These are phyloP conservation scores for Tupaia chinensis DNA, from an alignment of 2,113 vertebrate genomes.

Conservation along the genomic window DNA sequence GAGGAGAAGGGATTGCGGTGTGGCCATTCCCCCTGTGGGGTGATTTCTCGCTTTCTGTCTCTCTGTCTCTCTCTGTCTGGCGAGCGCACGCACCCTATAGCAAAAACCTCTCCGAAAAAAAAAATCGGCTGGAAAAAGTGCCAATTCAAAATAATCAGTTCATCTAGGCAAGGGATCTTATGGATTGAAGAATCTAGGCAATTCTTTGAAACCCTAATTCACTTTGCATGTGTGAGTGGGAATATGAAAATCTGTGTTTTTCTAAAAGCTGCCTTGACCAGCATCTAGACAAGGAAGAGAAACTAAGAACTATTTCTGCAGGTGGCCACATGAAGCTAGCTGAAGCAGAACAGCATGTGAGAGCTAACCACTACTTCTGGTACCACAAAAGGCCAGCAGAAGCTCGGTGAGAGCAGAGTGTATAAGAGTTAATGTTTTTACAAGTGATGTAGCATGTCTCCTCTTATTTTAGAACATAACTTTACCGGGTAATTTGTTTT, in stretches of 20 bases:
- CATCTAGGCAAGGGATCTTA: background rate
- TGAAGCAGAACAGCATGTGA: constrained; percentile 78
- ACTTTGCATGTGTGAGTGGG: background rate
- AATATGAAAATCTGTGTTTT: constrained; percentile 77
- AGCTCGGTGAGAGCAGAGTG: background rate
- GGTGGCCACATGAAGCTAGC: constrained; percentile 60
- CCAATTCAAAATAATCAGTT: background rate
- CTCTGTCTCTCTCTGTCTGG: too few species aligned
- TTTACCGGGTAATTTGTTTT: constrained; percentile 68
- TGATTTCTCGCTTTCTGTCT: too few species aligned
- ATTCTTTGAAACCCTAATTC: background rate
- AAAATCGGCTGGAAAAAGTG: background rate
- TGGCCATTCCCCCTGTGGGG: too few species aligned
- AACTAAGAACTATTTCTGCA: constrained; percentile 78
- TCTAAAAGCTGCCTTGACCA: constrained; percentile 51
- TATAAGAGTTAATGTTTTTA: background rate
- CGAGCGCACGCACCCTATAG: too few species aligned
- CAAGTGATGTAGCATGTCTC: constrained; percentile 31
- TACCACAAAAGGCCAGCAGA: background rate
- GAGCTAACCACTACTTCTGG: constrained; percentile 73
- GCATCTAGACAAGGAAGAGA: constrained; percentile 81
- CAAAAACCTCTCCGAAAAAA: background rate
- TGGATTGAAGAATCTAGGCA: background rate
- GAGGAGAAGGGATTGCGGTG: too few species aligned
- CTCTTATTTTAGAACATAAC: constrained; percentile 68